Percentiles rank a stretch among this genome's conserved stretches.
phyloP scores from a whole-genome alignment of 2,797 vertebrate genomes.

The Iguana delicatissima region DNA sequence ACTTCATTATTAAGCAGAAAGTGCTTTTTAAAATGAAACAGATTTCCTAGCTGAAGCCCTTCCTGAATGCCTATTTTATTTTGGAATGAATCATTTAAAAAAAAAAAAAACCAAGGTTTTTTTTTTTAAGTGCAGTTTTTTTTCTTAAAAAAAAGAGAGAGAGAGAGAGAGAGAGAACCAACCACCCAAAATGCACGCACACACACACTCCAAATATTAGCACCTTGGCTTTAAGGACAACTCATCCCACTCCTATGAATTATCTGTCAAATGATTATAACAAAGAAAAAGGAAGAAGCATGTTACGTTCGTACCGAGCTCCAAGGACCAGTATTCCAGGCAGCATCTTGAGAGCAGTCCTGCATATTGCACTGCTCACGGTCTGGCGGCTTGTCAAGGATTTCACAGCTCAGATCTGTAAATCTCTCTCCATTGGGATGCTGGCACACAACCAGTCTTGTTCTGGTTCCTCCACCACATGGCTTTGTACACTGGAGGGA shows the following conservation, averaged over 20 bases:
- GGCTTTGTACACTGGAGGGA: conserved; percentile 89
- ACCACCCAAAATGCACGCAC: background rate
- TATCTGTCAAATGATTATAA: conserved; percentile 65
- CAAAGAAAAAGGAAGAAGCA: conserved; percentile 69
- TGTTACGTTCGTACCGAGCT: conserved; percentile 96
- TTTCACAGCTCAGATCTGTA: conserved; percentile 97
- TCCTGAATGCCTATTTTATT: conserved; percentile 61
- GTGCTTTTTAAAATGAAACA: conserved; percentile 70
- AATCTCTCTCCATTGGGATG: conserved; percentile 92
- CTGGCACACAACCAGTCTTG: conserved; percentile 95
- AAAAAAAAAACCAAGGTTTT: background rate
- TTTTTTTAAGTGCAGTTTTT: conserved; percentile 73
- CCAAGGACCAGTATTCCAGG: conserved; percentile 96
- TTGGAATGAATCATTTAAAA: conserved; percentile 55
- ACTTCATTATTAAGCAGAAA: conserved; percentile 65
- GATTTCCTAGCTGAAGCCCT: conserved; percentile 59
- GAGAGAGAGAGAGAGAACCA: background rate
- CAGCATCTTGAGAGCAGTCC: conserved; percentile 89
- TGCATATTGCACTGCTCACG: conserved; percentile 97
- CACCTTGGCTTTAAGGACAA: conserved; percentile 67
- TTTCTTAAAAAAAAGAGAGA: background rate
- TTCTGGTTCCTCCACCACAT: conserved; percentile 92
- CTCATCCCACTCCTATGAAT: conserved; percentile 65
- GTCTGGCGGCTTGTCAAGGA: conserved; percentile 97
- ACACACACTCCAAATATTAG: conserved; percentile 62